Conservation (phyloP, 2,888 invertebrate species). For the Chaetogeoica ovagalla region DNA sequence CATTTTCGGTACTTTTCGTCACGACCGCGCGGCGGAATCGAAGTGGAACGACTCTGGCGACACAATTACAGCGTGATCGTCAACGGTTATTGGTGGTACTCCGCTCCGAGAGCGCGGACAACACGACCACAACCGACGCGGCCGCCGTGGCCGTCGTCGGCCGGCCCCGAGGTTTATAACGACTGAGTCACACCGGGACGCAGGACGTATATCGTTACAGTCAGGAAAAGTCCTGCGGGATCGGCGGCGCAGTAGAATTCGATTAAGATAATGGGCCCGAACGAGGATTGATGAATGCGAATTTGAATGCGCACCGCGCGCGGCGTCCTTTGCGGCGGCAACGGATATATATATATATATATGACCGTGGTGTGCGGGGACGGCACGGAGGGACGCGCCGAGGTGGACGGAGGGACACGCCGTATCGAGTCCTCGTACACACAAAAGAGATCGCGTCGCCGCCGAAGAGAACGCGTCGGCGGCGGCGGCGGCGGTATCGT, state of each 20-base stretch:
- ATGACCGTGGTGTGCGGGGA: constrained; percentile 1
- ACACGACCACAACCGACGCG: no score
- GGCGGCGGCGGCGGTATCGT: constrained; percentile 31
- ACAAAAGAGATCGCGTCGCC: constrained; percentile 29
- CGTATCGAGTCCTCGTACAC: no score
- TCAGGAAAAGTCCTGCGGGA: constrained; percentile 32
- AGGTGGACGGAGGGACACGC: background rate
- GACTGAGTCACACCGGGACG: background rate
- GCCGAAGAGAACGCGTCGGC: background rate
- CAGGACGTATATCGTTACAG: no score
- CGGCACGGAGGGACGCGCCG: background rate
- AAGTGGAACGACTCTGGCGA: no score
- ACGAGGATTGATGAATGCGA: constrained; percentile 48
- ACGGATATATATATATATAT: constrained; percentile 42
- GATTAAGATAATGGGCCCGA: constrained; percentile 49
- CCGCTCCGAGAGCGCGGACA: no score
- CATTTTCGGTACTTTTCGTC: no score
- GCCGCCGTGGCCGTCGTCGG: no score
- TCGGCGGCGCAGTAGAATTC: constrained; percentile 28
- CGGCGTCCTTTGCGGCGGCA: background rate
- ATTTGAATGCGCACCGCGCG: constrained; percentile 43
- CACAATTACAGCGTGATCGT: no score
- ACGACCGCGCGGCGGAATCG: no score
- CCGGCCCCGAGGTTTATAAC: no score
- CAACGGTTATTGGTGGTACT: no score